Conservation (phyloP, 2,113 vertebrate species). For the Naja naja region DNA sequence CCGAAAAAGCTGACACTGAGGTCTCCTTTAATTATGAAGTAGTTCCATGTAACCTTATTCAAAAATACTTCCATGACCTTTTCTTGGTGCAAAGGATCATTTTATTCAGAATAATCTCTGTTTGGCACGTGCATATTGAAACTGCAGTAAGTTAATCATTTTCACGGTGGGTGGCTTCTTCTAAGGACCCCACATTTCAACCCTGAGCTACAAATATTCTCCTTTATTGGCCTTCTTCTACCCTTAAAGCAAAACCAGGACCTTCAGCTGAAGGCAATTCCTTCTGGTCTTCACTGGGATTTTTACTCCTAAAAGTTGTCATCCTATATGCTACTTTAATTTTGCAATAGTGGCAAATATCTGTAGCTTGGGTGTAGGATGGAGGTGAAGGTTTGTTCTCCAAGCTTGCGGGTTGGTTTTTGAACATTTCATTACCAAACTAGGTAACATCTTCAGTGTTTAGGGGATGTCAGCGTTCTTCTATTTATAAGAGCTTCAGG, state of each 20-base stretch:
- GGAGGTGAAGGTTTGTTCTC: too few relatives aligned
- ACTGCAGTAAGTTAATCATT: neutral
- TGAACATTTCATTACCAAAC: too few relatives aligned
- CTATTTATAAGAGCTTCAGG: too few relatives aligned
- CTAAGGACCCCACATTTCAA: too few relatives aligned
- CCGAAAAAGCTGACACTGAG: neutral
- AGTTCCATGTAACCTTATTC: neutral
- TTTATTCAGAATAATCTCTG: conserved; percentile 27
- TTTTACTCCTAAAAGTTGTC: conserved; percentile 41
- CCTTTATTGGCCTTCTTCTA: neutral
- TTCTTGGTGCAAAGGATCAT: neutral
- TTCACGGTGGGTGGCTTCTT: neutral
- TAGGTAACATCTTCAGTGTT: too few relatives aligned
- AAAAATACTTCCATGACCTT: conserved; percentile 12
- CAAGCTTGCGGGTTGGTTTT: too few relatives aligned
- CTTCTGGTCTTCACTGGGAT: conserved; percentile 23
- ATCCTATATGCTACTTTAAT: conserved; percentile 27
- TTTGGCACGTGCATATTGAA: conserved; percentile 12
- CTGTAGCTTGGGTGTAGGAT: too few relatives aligned
- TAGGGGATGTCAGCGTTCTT: too few relatives aligned
- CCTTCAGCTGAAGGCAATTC: neutral
- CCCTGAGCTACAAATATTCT: too few relatives aligned
- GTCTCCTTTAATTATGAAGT: conserved; percentile 15
- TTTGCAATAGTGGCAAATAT: too few relatives aligned
- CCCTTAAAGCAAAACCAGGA: neutral